Conservation (phyloP, 2,113 vertebrate genomes). For the Lepus americanus region DNA sequence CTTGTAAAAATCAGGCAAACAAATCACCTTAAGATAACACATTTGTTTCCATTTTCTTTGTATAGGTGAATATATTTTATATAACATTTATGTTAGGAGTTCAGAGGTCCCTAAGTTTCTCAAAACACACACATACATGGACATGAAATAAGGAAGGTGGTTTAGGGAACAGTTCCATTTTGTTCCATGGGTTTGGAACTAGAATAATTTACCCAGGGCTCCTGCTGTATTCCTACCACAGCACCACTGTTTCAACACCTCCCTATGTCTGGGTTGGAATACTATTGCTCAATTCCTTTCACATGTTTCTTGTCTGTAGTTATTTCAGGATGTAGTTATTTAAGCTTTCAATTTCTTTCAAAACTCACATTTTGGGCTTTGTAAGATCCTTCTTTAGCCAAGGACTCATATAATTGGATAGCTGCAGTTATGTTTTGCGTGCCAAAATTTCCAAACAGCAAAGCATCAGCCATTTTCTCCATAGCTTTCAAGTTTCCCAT, state of each 20-base stretch:
- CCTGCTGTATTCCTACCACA: neutral
- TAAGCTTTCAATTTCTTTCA: slow-evolving; percentile 71
- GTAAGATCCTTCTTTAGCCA: slow-evolving; percentile 78
- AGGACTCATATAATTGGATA: slow-evolving; percentile 75
- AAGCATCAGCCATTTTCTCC: slow-evolving; percentile 79
- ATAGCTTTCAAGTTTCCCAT: slow-evolving; percentile 79
- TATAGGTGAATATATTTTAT: slow-evolving; percentile 15
- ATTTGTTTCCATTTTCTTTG: slow-evolving; percentile 42
- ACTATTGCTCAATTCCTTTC: slow-evolving; percentile 1
- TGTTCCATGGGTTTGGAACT: neutral
- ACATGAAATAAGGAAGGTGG: neutral
- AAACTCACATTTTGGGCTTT: slow-evolving; percentile 85
- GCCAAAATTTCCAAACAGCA: slow-evolving; percentile 78
- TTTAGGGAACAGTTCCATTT: slow-evolving; percentile 4
- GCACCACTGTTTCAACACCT: neutral
- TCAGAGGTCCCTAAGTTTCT: slow-evolving; percentile 37
- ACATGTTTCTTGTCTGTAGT: slow-evolving; percentile 1
- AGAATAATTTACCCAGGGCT: neutral
- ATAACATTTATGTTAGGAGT: slow-evolving; percentile 2
- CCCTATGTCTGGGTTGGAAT: neutral
- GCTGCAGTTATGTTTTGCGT: slow-evolving; percentile 80
- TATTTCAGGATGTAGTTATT: slow-evolving; percentile 76
- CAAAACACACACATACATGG: neutral
- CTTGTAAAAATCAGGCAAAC: slow-evolving; percentile 30
- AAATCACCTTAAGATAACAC: slow-evolving; percentile 7